Conservation (phyloP, 2,797 vertebrate species). For the Pempheris klunzingeri region DNA sequence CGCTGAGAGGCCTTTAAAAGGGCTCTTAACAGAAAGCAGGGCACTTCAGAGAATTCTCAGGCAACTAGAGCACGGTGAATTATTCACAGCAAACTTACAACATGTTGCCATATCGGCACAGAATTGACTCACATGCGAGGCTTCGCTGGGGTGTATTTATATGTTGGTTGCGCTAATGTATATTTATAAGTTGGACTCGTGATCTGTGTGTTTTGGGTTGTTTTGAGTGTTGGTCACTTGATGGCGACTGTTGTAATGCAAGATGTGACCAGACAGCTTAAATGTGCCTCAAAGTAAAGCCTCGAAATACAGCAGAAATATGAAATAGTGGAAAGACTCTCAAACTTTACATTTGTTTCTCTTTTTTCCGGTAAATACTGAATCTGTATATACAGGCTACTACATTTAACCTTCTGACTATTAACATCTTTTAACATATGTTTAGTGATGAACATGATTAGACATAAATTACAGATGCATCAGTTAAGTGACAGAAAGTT, state of each 20-base stretch:
- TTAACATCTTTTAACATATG: too few relatives aligned
- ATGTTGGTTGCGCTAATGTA: conserved; percentile 11
- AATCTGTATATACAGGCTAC: not conserved
- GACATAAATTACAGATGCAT: not conserved
- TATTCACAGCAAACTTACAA: conserved; percentile 72
- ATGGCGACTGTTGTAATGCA: conserved; percentile 20
- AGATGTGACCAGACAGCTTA: conserved; percentile 3
- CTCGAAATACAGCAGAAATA: conserved; percentile 14
- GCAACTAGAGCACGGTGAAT: conserved; percentile 69
- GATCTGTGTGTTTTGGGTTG: conserved; percentile 5
- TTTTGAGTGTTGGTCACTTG: conserved; percentile 22
- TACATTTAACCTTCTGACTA: not conserved
- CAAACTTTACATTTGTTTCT: not conserved
- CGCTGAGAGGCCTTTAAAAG: conserved; percentile 54
- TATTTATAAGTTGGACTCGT: conserved; percentile 39
- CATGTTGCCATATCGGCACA: conserved; percentile 49
- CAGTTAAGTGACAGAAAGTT: not conserved
- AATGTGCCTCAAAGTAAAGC: conserved; percentile 1
- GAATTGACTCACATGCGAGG: conserved; percentile 52
- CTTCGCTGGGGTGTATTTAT: conserved; percentile 43
- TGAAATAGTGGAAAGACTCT: not conserved
- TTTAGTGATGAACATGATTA: not conserved
- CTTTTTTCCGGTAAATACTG: not conserved
- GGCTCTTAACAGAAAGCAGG: conserved; percentile 64
- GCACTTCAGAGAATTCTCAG: conserved; percentile 65